phyloP scores from a whole-genome alignment of 2,113 vertebrate genomes.

The Halcyon malimbica region DNA sequence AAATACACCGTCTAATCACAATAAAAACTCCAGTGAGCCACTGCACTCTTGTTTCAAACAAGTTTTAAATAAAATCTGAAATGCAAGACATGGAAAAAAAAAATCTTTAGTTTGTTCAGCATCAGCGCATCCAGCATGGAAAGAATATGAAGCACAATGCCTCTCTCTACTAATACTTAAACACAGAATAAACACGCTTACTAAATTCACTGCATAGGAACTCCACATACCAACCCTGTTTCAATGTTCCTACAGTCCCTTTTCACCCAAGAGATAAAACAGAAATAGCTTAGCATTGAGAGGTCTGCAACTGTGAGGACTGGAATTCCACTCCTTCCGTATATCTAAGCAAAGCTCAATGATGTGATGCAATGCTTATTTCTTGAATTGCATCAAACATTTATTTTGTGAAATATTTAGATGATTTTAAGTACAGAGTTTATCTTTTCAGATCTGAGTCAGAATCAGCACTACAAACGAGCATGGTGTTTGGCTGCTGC shows the following conservation, averaged over 20 bases:
- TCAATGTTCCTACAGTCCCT: neutral
- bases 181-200: neutral
- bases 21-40: neutral
- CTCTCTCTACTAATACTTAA: neutral
- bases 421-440: neutral
- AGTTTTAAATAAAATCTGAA: neutral
- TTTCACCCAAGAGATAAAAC: neutral
- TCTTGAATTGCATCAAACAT: neutral
- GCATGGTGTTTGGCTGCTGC: neutral
- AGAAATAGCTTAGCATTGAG: neutral
- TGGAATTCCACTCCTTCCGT: neutral
- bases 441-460: neutral
- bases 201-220: neutral
- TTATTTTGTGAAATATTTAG: neutral
- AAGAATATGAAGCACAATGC: neutral
- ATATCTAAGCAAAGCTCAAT: neutral
- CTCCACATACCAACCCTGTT: neutral
- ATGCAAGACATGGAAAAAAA: neutral
- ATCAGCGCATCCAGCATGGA: neutral
- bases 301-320: neutral
- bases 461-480: neutral
- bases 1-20: neutral
- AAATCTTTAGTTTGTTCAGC: neutral
- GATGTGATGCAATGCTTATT: neutral
- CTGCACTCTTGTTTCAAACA: neutral